Evolutionary conservation across 2,797 vertebrate genomes (phyloP).

Genomic region (Mus caroli): DNA sequence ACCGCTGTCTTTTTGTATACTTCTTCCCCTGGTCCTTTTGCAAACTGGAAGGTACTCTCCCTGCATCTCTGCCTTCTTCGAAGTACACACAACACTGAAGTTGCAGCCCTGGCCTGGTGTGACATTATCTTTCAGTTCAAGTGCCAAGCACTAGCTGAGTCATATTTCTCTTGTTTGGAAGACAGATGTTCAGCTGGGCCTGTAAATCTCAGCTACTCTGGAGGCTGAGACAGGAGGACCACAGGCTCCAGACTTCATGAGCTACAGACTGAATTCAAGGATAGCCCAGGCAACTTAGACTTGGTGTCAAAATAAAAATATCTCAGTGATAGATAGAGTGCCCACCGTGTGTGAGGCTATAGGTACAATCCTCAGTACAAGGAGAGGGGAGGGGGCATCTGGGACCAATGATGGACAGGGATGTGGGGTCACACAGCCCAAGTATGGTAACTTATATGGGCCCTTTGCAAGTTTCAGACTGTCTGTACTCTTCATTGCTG

Average conservation of each 20-base stretch:
- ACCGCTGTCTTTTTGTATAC: too few relatives aligned
- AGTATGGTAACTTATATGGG: not conserved
- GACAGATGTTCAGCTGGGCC: not conserved
- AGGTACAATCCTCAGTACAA: not conserved
- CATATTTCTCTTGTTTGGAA: not conserved
- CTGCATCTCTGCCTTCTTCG: not conserved
- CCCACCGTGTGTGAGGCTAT: not conserved
- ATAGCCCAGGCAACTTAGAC: not conserved
- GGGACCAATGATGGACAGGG: not conserved
- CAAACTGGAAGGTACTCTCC: not conserved
- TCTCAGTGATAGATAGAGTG: not conserved
- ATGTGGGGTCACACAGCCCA: not conserved
- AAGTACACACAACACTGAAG: not conserved
- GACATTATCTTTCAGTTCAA: not conserved
- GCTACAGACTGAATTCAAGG: not conserved
- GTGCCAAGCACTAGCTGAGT: not conserved
- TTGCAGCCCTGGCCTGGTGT: not conserved
- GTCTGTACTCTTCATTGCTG: not conserved
- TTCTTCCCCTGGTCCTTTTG: not conserved
- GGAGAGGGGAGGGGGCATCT: not conserved
- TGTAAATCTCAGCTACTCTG: not conserved
- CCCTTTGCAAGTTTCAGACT: not conserved
- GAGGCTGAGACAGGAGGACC: not conserved
- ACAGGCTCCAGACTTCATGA: too few relatives aligned
- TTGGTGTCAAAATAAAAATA: not conserved